Evolutionary conservation across 1,140 invertebrate species (phyloP), one percentile per base, ranked within the genome.

Genomic region (Pseudomyrmex concolor): DNA sequence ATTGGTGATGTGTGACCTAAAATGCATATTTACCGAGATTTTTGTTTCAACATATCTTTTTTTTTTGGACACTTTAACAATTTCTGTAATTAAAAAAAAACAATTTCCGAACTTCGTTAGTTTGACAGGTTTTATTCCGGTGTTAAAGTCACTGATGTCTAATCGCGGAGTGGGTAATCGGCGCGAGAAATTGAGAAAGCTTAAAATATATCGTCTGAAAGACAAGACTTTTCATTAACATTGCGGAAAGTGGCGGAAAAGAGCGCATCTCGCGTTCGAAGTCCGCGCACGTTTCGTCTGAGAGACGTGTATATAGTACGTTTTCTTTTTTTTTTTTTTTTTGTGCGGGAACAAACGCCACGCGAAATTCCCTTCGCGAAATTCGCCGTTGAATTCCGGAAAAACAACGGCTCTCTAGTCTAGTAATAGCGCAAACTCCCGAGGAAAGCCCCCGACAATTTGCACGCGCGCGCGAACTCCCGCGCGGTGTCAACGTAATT

Each of bases 221-320:
- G 22, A 15, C 34, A 5, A 50, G 19, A 13, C 45, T 4, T 70
- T 15, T 17, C 64, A 25, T 70, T 80, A 70, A 71, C 19, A 50
- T 34, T 15, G 17, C 51, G 34, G 15, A 10, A 48, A 55, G 34
- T 59, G 7, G 48, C 48, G 51, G 15, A 19, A 15, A 17, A 9
- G 43, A 22, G 13, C 13, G 22, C 13, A 57, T 12, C 12, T 25
- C 2, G 17, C n/a, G 22, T 43, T 71, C 25, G 22, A 51, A 71
- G 55, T 80, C 54, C 22, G 76, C 15, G 43, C 76, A 71, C 66
- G 54, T 80, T 80, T 12, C 54, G 54, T 66, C 43, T 80, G 59
- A 59, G 19, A 78, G 19, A 43, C 66, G 22, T 68, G 51, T 57
- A 78, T 57, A 78, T 7, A 68, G 76, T 70, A 71, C 71, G 34